Percentiles rank a stretch among this genome's conserved stretches.
Conservation (phyloP, 1,140 invertebrate species). For the Trypoxylus dichotomus region DNA sequence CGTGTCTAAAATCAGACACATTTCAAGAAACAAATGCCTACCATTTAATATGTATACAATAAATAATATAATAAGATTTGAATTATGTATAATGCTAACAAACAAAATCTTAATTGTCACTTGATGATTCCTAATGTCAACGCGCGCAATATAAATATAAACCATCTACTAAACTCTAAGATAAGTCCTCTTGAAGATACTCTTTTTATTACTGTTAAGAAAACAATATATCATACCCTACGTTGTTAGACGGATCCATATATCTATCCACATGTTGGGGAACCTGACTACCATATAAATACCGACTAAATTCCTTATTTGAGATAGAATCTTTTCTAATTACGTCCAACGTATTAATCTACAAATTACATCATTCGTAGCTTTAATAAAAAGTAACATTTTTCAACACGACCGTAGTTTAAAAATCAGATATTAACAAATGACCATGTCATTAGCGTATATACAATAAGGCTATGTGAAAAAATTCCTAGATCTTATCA, state of each 20-base stretch:
- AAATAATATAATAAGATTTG: background rate
- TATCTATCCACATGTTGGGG: background rate
- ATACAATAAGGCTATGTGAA: background rate
- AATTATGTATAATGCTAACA: background rate
- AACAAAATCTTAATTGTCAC: background rate
- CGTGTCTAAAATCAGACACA: background rate
- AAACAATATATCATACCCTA: background rate
- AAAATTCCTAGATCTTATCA: background rate
- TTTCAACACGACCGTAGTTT: background rate
- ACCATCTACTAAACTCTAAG: background rate
- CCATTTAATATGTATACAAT: background rate
- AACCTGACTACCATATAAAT: background rate
- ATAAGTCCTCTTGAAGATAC: background rate
- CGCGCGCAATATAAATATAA: background rate
- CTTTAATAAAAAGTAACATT: background rate
- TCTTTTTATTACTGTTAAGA: background rate
- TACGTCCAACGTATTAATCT: background rate
- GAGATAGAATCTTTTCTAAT: background rate
- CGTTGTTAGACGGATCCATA: background rate
- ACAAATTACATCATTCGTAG: background rate
- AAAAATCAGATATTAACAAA: background rate
- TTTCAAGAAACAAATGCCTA: background rate
- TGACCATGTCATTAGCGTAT: background rate
- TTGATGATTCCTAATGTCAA: background rate
- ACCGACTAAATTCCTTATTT: background rate